phyloP scores from a whole-genome alignment of 2,113 vertebrate species.

The Pelodiscus sinensis region DNA sequence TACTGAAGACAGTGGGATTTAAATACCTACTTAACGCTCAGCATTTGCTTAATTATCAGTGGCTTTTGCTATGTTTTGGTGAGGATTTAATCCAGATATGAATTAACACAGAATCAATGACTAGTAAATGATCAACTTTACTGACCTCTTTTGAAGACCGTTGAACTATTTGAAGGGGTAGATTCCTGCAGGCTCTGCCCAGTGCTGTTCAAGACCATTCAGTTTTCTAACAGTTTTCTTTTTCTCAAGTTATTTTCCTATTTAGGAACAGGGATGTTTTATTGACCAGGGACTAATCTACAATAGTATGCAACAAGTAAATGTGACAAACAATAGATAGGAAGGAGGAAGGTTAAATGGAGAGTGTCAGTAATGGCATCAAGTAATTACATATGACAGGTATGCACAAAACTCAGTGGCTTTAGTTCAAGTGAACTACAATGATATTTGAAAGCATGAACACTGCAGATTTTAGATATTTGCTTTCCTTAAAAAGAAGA shows the following conservation, averaged over 20 bases:
- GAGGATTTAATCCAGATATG: neutral
- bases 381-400: neutral
- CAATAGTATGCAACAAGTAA: neutral
- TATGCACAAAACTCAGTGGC: neutral
- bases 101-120: neutral
- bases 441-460: neutral
- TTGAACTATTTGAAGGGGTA: neutral
- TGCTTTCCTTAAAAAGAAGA: neutral
- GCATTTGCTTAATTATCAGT: neutral
- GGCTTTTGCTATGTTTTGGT: neutral
- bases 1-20: neutral
- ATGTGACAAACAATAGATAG: neutral
- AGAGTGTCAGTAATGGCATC: neutral
- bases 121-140: neutral
- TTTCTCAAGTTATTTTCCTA: constrained; percentile 25
- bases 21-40: neutral
- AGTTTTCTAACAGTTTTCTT: neutral
- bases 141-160: neutral
- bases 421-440: neutral
- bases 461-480: neutral
- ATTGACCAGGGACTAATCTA: neutral
- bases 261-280: neutral
- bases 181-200: neutral
- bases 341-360: neutral
- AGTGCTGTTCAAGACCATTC: neutral